phyloP scores from a whole-genome alignment of 2,888 invertebrate species.

The Tigriopus californicus region DNA sequence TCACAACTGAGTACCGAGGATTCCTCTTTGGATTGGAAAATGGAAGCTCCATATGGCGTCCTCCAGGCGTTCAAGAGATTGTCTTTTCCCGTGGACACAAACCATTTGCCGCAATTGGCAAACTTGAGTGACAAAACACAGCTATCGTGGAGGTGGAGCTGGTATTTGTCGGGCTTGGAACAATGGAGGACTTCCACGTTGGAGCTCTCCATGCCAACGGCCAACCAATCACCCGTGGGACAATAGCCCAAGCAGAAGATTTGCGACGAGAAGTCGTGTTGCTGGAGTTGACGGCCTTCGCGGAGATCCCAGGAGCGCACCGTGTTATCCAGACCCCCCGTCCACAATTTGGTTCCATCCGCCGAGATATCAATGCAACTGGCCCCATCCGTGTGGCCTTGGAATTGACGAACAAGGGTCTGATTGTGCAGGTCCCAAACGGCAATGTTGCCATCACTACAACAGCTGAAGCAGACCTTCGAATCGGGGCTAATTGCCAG shows the following conservation, averaged over 20 bases:
- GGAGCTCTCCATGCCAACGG: conserved; percentile 91
- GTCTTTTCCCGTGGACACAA: conserved; percentile 85
- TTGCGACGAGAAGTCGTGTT: conserved; percentile 73
- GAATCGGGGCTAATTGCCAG: conserved; percentile 87
- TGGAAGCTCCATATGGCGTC: conserved; percentile 81
- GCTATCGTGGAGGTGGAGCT: conserved; percentile 82
- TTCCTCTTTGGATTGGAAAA: conserved; percentile 76
- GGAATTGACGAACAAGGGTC: conserved; percentile 66
- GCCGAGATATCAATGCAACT: conserved; percentile 87
- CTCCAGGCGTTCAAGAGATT: conserved; percentile 85
- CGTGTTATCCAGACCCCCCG: conserved; percentile 83
- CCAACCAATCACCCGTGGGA: conserved; percentile 85
- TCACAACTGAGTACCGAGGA: conserved; percentile 91
- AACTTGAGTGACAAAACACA: conserved; percentile 85
- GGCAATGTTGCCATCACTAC: conserved; percentile 89
- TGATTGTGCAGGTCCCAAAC: conserved; percentile 92
- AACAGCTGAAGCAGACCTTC: conserved; percentile 92
- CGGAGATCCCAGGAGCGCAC: conserved; percentile 84
- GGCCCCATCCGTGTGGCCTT: conserved; percentile 87
- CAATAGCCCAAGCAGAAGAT: conserved; percentile 91
- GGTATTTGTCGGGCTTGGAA: conserved; percentile 80
- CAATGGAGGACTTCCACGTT: conserved; percentile 80
- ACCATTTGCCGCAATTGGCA: conserved; percentile 87
- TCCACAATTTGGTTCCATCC: conserved; percentile 81
- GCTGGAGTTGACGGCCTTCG: conserved; percentile 75